Evolutionary conservation across 2,888 invertebrate genomes (phyloP), one percentile per base, ranked within the genome.

Genomic region (Lucinisca nassula): DNA sequence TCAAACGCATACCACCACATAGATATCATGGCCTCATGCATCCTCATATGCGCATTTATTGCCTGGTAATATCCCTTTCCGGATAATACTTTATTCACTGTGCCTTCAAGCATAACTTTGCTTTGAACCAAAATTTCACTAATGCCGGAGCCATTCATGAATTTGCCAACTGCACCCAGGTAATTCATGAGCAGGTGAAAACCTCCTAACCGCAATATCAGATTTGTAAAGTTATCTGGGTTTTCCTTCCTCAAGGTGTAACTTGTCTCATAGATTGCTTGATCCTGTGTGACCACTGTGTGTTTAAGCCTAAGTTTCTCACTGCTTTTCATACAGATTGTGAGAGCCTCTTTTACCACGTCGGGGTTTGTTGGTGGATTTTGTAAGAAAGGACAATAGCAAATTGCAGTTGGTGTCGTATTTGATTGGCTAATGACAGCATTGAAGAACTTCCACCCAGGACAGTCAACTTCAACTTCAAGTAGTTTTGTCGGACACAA

Each of bases 111-210:
- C 10, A 75, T 17, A 21, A 75, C 21, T 10, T 24, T 24, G 24
- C 73, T n/a, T 24, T 21, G 8, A 8, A 72, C 73, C 6, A 72
- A n/a, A 12, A 72, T 30, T 21, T 72, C 73, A 12, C 30, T 72
- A 12, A 72, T 8, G 6, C 73, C 73, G 8, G 73, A 17, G 8
- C 73, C 73, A 12, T 6, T 30, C 73, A 72, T 72, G 73, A 72
- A 24, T 37, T 72, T 72, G 6, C 73, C 73, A n/a, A 72, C 30
- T 35, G 73, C 73, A 21, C 73, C 73, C 6, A 72, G 38, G 38
- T 72, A 72, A 37, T 72, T 75, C 76, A 75, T 75, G 8, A 75
- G 49, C 49, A 75, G 49, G 24, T 75, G 76, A 32, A 75, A 75
- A 12, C 76, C 76, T 12, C 76, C 76, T 17, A 75, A 30, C 21